Evolutionary conservation across 2,113 vertebrate genomes (phyloP), one percentile per base, ranked within the genome.

Genomic region (Prolemur simus): DNA sequence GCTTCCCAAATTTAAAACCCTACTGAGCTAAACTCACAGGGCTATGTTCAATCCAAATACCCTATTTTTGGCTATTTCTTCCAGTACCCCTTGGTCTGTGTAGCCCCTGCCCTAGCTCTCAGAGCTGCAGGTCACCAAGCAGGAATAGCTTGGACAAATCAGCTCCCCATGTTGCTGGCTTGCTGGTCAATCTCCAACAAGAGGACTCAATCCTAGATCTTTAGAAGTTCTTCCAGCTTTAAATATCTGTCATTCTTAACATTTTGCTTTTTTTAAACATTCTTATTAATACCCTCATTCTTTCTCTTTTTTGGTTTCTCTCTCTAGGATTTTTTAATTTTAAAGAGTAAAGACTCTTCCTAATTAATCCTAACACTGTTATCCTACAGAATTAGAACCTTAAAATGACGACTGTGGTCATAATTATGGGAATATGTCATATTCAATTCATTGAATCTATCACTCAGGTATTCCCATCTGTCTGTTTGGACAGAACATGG

Each of bases 1-100:
- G 80, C 85, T 64, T 90, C 15, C 63, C 47, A 85, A 69, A 77
- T 56, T 87, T 94, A 56, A 91, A 92, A 83, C 83, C 34, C n/a
- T n/a, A 29, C 13, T 49, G 13, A 68, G 11, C 20, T 88, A 74
- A 83, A 12, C 18, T 34, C 14, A n/a, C 6, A 10, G 18, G 20
- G 6, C 18, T 34, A 13, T 39, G 60, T 45, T 29, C 80, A 39
- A 7, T 29, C 52, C 42, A 39, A n/a, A 17, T 29, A 63, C 18
- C 2, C 9, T 27, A 20, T 32, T 34, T 47, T 4, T 1, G 29
- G 37, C 20, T n/a, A 18, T 18, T 54, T 58, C 21, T 39, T 54
- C 60, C 2, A 29, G 37, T 0, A 42, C 21, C 25, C 11, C 54
- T 73, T 56, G 11, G 37, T 93, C 45, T 32, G 10, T 14, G 58